phyloP scores from a whole-genome alignment of 2,797 vertebrate genomes.

The Brachymystax lenok region DNA sequence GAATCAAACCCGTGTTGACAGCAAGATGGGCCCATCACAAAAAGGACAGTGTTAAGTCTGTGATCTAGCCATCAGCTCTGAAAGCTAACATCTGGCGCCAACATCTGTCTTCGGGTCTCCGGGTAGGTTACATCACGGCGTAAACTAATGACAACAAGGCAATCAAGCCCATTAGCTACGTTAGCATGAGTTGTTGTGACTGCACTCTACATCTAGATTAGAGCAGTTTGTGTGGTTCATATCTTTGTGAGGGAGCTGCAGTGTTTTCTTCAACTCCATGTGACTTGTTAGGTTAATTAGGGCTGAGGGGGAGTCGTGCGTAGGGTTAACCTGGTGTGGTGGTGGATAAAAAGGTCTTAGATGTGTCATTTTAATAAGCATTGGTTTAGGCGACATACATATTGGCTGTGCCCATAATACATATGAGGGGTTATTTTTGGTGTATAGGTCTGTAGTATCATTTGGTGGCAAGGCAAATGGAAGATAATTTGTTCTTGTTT shows the following conservation, averaged over 20 bases:
- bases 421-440: neutral
- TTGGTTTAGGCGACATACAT: neutral
- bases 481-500: neutral
- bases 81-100: constrained; percentile 17
- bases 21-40: neutral
- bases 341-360: neutral
- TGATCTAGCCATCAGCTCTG: constrained; percentile 4
- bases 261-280: neutral
- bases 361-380: neutral
- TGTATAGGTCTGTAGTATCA: neutral
- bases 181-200: constrained; percentile 15
- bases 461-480: neutral
- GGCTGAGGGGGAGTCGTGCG: neutral
- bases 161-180: neutral
- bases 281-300: neutral
- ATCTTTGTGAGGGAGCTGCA: neutral
- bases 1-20: too few species aligned
- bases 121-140: neutral
- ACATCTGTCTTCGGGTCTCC: neutral
- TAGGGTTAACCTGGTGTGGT: neutral
- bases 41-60: neutral
- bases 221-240: neutral
- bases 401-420: neutral
- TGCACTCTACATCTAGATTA: neutral
- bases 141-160: neutral